phyloP scores from a whole-genome alignment of 1,140 invertebrate genomes.

The Neodiprion pinetum region DNA sequence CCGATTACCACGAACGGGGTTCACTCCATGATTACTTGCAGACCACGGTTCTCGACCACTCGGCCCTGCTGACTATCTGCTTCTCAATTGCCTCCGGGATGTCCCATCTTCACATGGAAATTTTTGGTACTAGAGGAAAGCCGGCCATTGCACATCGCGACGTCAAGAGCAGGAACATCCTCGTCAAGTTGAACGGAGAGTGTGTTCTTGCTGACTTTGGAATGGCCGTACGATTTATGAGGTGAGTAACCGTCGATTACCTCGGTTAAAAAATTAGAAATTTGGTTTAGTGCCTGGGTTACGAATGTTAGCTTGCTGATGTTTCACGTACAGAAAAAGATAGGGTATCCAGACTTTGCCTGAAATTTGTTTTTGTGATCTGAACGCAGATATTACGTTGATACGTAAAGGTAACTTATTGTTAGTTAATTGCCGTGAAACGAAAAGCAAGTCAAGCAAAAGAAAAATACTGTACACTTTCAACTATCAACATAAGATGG shows the following conservation, averaged over 20 bases:
- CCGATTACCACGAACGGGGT: constrained; percentile 89
- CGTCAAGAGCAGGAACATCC: constrained; percentile 95
- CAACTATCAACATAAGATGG: no score
- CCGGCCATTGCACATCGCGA: constrained; percentile 94
- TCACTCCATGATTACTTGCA: constrained; percentile 91
- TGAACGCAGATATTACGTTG: no score
- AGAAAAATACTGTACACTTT: no score
- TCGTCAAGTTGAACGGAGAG: constrained; percentile 90
- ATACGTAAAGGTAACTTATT: no score
- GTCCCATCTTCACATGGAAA: constrained; percentile 90
- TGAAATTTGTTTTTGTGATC: no score
- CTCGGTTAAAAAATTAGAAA: no score
- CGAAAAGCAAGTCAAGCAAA: no score
- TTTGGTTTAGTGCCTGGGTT: neutral
- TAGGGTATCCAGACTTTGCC: no score
- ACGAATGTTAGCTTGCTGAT: no score
- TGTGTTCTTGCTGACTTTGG: constrained; percentile 97
- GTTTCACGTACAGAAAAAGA: no score
- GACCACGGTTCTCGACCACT: constrained; percentile 73
- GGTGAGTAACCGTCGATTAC: constrained; percentile 49
- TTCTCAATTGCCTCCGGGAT: constrained; percentile 82
- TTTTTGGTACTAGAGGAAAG: constrained; percentile 88
- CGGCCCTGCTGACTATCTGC: constrained; percentile 71
- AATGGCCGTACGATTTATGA: constrained; percentile 87
- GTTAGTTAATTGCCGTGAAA: no score